Percentiles rank a stretch among this genome's conserved stretches.
Conservation (phyloP, 2,888 invertebrate genomes). For the Hipparchia sbordonii region DNA sequence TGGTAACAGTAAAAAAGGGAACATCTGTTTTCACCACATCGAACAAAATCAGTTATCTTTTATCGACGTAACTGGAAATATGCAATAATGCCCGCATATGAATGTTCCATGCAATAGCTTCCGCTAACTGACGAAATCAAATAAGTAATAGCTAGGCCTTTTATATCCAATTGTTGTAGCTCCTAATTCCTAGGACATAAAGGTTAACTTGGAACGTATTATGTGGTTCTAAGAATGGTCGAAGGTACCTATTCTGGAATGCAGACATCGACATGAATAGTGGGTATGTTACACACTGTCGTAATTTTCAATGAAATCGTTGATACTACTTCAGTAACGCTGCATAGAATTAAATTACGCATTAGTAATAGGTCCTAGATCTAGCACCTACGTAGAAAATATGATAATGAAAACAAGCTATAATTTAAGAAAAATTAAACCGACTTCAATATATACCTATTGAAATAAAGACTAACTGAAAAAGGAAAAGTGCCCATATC, state of each 20-base stretch:
- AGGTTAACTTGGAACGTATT: slow-evolving; percentile 24
- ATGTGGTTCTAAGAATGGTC: slow-evolving; percentile 15
- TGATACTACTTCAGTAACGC: slow-evolving; percentile 32
- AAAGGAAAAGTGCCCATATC: no score
- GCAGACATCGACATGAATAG: slow-evolving; percentile 42
- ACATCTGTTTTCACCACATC: slow-evolving; percentile 25
- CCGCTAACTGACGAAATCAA: slow-evolving; percentile 51
- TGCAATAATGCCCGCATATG: slow-evolving; percentile 45
- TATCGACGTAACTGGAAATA: slow-evolving; percentile 42
- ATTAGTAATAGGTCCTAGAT: slow-evolving; percentile 1
- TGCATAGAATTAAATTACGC: slow-evolving; percentile 6
- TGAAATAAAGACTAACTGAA: background rate
- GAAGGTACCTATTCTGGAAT: slow-evolving; percentile 41
- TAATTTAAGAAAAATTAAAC: background rate
- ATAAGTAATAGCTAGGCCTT: slow-evolving; percentile 45
- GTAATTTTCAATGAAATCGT: slow-evolving; percentile 40
- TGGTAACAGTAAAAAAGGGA: background rate
- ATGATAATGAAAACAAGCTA: background rate
- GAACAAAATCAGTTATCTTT: slow-evolving; percentile 37
- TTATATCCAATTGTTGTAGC: slow-evolving; percentile 25
- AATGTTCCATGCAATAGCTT: slow-evolving; percentile 47
- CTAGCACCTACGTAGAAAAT: background rate
- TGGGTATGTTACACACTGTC: slow-evolving; percentile 33
- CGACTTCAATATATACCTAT: background rate
- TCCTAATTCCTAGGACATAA: slow-evolving; percentile 18